Evolutionary conservation across 2,888 invertebrate species (phyloP).

Genomic region (Cyclophora punctaria): DNA sequence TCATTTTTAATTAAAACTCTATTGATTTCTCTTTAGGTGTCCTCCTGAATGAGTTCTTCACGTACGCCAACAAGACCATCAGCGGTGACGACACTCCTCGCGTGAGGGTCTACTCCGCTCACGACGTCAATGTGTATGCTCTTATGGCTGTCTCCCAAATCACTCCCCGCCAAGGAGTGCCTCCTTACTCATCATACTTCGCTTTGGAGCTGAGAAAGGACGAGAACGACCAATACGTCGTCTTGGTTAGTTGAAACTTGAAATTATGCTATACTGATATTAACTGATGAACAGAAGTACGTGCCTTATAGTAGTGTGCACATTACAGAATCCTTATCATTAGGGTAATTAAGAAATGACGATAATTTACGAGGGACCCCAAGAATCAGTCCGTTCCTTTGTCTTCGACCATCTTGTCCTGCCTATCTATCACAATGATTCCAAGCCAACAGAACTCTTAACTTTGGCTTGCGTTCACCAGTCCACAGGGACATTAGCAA

Average conservation of each 20-base stretch:
- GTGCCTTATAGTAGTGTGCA: no score
- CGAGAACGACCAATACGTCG: constrained; percentile 26
- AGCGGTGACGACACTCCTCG: constrained; percentile 20
- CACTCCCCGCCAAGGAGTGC: constrained; percentile 21
- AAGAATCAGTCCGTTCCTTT: no score
- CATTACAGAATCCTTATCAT: no score
- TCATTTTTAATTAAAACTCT: neutral
- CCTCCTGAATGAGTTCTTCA: constrained; percentile 27
- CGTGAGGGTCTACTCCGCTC: constrained; percentile 27
- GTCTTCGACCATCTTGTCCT: no score
- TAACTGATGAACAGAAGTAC: no score
- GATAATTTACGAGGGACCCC: no score
- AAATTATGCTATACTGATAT: no score
- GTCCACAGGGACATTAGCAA: no score
- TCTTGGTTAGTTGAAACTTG: constrained; percentile 35
- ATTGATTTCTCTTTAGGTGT: constrained; percentile 20
- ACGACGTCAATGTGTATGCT: constrained; percentile 28
- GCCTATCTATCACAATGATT: no score
- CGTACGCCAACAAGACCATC: constrained; percentile 9
- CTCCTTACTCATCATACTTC: constrained; percentile 21
- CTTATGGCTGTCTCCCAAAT: constrained; percentile 19
- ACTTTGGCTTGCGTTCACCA: no score
- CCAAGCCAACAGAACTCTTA: no score
- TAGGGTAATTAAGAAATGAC: no score
- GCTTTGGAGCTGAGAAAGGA: constrained; percentile 30